Conservation (phyloP, 2,888 invertebrate genomes). For the Drosophila kuntzei region DNA sequence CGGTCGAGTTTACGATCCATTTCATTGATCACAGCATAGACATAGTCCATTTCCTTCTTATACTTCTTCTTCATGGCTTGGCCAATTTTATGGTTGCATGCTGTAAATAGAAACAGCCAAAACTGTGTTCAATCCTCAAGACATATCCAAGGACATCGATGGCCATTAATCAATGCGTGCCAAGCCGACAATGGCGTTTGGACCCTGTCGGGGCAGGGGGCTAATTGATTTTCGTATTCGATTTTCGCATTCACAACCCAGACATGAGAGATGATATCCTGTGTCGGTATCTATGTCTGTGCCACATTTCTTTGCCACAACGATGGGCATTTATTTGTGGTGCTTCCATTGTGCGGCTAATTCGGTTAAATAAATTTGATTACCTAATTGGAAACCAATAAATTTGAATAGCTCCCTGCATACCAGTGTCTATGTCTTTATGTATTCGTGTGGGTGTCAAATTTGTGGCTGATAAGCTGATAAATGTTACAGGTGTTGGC, state of each 20-base stretch:
- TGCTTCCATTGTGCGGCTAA: constrained; percentile 52
- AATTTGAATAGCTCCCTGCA: constrained; percentile 63
- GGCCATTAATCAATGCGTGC: constrained; percentile 73
- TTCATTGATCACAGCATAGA: constrained; percentile 95
- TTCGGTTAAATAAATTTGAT: constrained; percentile 74
- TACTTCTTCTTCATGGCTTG: constrained; percentile 95
- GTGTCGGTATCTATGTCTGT: constrained; percentile 12
- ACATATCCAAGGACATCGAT: constrained; percentile 29
- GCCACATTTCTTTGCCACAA: constrained; percentile 10
- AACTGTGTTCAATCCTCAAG: constrained; percentile 43
- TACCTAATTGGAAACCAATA: constrained; percentile 78
- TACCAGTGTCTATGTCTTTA: constrained; percentile 38
- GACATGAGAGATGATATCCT: constrained; percentile 44
- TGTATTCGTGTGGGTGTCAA: constrained; percentile 25
- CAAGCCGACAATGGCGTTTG: constrained; percentile 31
- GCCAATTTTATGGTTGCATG: constrained; percentile 92
- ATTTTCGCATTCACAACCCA: constrained; percentile 42
- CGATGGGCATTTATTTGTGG: constrained; percentile 57
- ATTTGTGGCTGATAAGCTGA: constrained; percentile 37
- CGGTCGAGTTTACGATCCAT: constrained; percentile 95
- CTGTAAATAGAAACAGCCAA: constrained; percentile 83
- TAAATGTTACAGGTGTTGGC: constrained; percentile 44
- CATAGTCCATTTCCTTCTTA: constrained; percentile 96
- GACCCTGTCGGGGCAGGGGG: constrained; percentile 23
- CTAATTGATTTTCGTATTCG: constrained; percentile 58